These are phyloP conservation scores for Pelecanus crispus DNA, from an alignment of 2,113 vertebrate species.

Conservation along the genomic window DNA sequence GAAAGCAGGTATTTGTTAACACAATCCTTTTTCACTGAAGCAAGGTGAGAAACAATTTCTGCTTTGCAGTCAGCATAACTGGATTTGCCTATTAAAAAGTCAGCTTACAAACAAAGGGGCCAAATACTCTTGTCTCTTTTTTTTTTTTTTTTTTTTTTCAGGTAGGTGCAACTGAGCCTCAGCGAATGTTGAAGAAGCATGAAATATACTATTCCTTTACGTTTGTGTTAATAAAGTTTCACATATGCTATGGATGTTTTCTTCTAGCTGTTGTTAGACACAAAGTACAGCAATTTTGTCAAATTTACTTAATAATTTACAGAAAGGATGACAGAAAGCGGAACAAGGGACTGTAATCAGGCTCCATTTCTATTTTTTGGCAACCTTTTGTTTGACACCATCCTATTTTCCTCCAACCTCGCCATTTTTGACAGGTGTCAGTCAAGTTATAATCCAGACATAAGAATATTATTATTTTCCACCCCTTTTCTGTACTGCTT, in stretches of 20 bases:
- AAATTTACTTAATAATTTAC: background rate
- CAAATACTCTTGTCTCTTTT: background rate
- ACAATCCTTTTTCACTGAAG: background rate
- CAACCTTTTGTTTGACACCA: background rate
- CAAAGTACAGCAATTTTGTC: background rate
- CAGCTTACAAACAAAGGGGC: background rate
- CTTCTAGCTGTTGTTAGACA: background rate
- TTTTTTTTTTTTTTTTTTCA: background rate
- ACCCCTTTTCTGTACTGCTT: background rate
- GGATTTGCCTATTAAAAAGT: background rate
- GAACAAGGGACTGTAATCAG: background rate
- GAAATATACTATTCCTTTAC: background rate
- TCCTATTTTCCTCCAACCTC: background rate
- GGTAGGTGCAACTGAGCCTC: background rate
- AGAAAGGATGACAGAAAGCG: background rate
- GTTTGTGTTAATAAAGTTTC: background rate
- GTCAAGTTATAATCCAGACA: background rate
- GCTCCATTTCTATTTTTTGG: background rate
- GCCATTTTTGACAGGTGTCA: background rate
- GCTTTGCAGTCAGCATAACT: background rate
- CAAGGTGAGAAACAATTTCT: background rate
- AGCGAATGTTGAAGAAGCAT: background rate
- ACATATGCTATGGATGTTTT: background rate
- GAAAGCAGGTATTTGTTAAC: background rate
- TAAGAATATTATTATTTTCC: background rate